Percentiles rank a stretch among this genome's conserved stretches.
Conservation (phyloP, 2,797 vertebrate genomes). For the Lithobates sylvaticus region DNA sequence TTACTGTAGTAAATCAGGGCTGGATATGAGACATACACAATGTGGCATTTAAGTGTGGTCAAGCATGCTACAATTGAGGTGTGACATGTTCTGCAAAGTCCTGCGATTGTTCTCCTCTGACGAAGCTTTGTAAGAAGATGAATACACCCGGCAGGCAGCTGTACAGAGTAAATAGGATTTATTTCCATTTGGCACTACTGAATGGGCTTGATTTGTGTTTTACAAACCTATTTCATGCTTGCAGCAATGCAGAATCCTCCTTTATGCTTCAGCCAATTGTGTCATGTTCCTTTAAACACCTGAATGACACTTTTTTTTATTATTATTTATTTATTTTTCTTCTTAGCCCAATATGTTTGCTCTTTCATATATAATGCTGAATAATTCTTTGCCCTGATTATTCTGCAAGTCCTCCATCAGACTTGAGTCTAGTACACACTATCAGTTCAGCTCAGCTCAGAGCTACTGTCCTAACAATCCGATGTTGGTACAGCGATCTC, state of each 20-base stretch:
- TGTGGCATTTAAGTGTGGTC: neutral
- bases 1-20: slow-evolving; percentile 29
- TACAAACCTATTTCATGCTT: slow-evolving; percentile 1
- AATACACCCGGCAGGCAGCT: slow-evolving; percentile 12
- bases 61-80: slow-evolving; percentile 33
- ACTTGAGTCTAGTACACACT: too few species aligned
- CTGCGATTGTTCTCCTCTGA: slow-evolving; percentile 33
- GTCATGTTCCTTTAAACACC: neutral
- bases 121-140: slow-evolving; percentile 2
- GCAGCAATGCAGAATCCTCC: neutral
- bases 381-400: too few species aligned
- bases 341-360: neutral
- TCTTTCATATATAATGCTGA: too few species aligned
- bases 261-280: neutral
- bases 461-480: too few species aligned
- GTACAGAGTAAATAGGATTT: slow-evolving; percentile 15
- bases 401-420: too few species aligned
- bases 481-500: too few species aligned
- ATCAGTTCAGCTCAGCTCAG: too few species aligned
- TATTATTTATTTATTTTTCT: accelerated
- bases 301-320: neutral
- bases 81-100: neutral
- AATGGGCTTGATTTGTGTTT: slow-evolving; percentile 1
- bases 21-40: slow-evolving; percentile 3
- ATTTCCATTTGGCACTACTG: neutral